Base-by-base conservation (phyloP, 2,888 invertebrate species). In the Acheta domesticus region DNA sequence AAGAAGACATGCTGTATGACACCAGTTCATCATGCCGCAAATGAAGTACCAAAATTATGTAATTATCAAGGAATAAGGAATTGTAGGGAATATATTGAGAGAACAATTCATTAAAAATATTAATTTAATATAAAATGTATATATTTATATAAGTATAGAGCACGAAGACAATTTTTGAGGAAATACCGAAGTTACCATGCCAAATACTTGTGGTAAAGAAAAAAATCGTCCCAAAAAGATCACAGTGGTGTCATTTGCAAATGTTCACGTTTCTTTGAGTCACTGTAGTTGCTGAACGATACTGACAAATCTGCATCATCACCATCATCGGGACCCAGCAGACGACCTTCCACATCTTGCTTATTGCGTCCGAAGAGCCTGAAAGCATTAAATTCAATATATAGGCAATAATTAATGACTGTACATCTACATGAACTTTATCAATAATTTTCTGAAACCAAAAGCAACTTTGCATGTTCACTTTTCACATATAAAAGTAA, bases 331-430 rank as follows among this genome's bases (percentile, higher is more conserved):
- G 86, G 86, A 11, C 85, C 85, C 16, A 86, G 85, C 23, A 88
- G 84, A 74, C 87, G 85, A 79, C 87, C 86, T 79, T 88, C 87
- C 21, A 86, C 85, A 12, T 86, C 87, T 74, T 85, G 85, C 82
- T 86, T 88, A 73, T 86, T 85, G 83, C 86, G 86, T 78, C 87
- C 86, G 83, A 88, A 86, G 79, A 88, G 85, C 83, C 88, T 89
- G 85, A 5, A 85, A 84, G 80, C 85, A 86, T 14, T n/a, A 48
- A 78, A 75, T 19, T 19, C 8, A 36, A 36, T 5, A 36, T 8
- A 8, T 5, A 8, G 8, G 8, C 36, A 8, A 36, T 36, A 36
- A 36, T 36, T 8, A 36, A 36, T 36, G 36, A 36, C 36, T 8
- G 8, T 36, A 8, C 36, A 36, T 36, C 36, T 36, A 36, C 8